Percentiles rank a stretch among this genome's conserved stretches.
Evolutionary conservation across 2,113 vertebrate species (phyloP).

Genomic region (Sminthopsis crassicaudata): DNA sequence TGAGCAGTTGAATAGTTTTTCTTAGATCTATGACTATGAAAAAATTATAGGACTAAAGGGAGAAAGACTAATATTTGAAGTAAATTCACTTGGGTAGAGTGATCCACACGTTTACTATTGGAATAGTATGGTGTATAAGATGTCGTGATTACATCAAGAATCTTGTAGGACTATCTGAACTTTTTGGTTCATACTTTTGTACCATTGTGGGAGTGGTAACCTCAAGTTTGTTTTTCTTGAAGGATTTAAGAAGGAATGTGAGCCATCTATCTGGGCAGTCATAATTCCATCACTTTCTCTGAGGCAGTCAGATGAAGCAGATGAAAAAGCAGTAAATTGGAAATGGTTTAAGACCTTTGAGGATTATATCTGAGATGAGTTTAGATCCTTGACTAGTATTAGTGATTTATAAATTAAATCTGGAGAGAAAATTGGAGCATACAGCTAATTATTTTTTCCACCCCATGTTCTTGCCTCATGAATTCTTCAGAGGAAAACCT

Average conservation of each 20-base stretch:
- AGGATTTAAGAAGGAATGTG: not conserved
- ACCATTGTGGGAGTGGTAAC: not conserved
- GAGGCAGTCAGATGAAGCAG: slow-evolving; percentile 29
- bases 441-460: slow-evolving; percentile 42
- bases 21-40: slow-evolving; percentile 12
- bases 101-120: not conserved
- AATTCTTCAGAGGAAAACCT: slow-evolving; percentile 50
- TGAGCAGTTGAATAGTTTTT: not conserved
- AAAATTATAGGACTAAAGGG: not conserved
- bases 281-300: slow-evolving; percentile 14
- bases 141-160: not conserved
- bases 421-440: slow-evolving; percentile 51
- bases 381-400: slow-evolving; percentile 38
- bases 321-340: not conserved
- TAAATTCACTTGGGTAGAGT: slow-evolving; percentile 9
- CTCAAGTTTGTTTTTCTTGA: not conserved
- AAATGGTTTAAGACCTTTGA: slow-evolving; percentile 18
- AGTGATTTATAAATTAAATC: slow-evolving; percentile 47
- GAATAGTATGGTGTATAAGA: not conserved
- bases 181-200: slow-evolving; percentile 9
- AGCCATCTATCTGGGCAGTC: slow-evolving; percentile 4
- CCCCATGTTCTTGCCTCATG: slow-evolving; percentile 13
- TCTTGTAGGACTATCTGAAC: slow-evolving; percentile 1
- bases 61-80: not conserved
- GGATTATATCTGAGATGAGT: slow-evolving; percentile 10